Evolutionary conservation across 2,797 vertebrate genomes (phyloP), one percentile per base, ranked within the genome.

Genomic region (Phoebastria nigripes): DNA sequence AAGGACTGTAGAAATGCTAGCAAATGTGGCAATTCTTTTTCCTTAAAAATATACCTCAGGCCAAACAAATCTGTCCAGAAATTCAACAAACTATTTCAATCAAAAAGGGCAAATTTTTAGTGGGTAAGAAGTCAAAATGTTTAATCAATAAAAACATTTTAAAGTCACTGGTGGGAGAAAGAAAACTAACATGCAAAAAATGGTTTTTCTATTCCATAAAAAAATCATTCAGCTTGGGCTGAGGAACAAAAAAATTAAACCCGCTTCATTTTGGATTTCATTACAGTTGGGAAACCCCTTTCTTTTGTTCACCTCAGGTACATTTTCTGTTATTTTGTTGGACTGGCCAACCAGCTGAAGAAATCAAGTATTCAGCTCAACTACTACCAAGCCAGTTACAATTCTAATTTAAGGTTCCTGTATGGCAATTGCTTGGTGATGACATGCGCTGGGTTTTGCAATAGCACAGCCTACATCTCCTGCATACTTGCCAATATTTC

Each of bases 391-490:
- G 67, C 33, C 61, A 0, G 8, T 80, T 95, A 63, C 46, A 93
- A 93, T 72, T 93, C 90, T 87, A 91, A 80, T 90, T 93, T 94
- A 89, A 93, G 63, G 74, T 69, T 89, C 72, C 78, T 87, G 63
- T 42, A 84, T 41, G 86, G 86, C 81, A 87, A 90, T 87, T 89
- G 61, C 83, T 94, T 42, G 74, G 71, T 94, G 93, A 78, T 90
- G 83, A 93, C 87, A 89, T 66, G 66, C 65, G 92, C 81, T 87
- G 67, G 56, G 78, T 71, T 93, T 87, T 93, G 81, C 91, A 96
- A 78, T 61, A 96, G 90, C 56, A 73, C 90, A 93, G 89, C 71
- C 86, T 95, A 87, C 86, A 90, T 90, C 87, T 92, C 55, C 78
- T 92, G 74, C 81, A 85, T 29, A 56, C 67, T 82, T 94, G 89